phyloP scores from a whole-genome alignment of 2,797 vertebrate genomes.

The Prunella strophiata region DNA sequence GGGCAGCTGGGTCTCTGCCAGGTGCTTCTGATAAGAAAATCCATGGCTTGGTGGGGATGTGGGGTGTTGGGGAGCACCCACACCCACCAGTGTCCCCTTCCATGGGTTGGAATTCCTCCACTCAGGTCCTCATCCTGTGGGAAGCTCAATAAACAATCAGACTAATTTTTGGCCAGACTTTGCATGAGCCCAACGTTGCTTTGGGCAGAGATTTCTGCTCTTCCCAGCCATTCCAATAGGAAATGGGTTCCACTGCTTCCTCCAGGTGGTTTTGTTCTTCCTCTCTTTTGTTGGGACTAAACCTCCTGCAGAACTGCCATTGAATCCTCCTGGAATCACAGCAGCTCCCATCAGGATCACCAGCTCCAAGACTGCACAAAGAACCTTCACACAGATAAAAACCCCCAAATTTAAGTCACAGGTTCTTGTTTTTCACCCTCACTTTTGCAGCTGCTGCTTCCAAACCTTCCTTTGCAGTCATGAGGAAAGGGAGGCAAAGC shows the following conservation, averaged over 20 bases:
- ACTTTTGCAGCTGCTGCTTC: not conserved
- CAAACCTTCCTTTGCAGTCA: rapidly evolving
- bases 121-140: not conserved
- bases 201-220: not conserved
- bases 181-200: not conserved
- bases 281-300: not conserved
- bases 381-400: not conserved
- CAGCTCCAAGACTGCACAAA: not conserved
- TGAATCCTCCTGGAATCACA: not conserved
- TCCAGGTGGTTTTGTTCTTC: not conserved
- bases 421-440: not conserved
- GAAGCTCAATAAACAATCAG: not conserved
- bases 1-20: not conserved
- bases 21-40: not conserved
- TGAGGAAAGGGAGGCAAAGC: not conserved
- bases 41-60: not conserved
- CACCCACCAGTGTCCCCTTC: rapidly evolving
- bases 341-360: not conserved
- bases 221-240: not conserved
- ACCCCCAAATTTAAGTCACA: not conserved
- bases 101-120: not conserved
- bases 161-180: not conserved
- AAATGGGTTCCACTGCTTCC: not conserved
- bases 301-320: not conserved
- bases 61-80: not conserved